Evolutionary conservation across 2,797 vertebrate genomes (phyloP).

Genomic region (Sebastes flavidus): DNA sequence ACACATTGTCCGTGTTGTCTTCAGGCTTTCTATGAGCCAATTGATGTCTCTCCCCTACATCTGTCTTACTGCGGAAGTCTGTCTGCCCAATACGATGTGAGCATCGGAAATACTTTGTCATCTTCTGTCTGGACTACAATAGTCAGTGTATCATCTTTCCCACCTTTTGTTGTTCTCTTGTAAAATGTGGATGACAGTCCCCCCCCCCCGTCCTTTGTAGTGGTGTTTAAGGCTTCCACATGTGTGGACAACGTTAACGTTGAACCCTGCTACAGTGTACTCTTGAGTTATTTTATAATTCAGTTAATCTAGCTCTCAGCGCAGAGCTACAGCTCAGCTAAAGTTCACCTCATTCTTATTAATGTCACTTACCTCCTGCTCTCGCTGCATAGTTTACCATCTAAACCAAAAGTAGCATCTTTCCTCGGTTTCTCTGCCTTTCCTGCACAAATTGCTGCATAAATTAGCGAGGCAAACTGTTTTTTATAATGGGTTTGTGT

Average conservation of each 20-base stretch:
- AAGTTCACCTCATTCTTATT: neutral
- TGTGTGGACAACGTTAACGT: neutral
- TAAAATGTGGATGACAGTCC: slow-evolving; percentile 3
- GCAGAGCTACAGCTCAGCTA: neutral
- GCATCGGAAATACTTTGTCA: slow-evolving; percentile 11
- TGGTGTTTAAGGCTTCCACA: slow-evolving; percentile 12
- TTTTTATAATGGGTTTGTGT: neutral
- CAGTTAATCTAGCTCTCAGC: neutral
- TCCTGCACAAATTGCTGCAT: neutral
- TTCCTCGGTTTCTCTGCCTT: neutral
- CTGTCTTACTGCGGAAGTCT: neutral
- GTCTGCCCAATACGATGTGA: neutral
- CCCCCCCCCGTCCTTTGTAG: slow-evolving; percentile 8
- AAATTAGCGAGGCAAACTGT: neutral
- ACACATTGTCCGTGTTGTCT: slow-evolving; percentile 33
- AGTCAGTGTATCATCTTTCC: slow-evolving; percentile 14
- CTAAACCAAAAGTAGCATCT: neutral
- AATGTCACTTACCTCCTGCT: neutral
- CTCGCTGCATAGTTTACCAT: neutral
- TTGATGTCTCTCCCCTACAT: slow-evolving; percentile 1
- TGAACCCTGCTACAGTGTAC: neutral
- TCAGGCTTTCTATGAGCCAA: slow-evolving; percentile 4
- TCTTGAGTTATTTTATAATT: neutral
- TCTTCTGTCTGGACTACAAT: neutral
- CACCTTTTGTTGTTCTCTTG: slow-evolving; percentile 15